Percentiles rank a stretch among this genome's conserved stretches.
Conservation (phyloP, 2,797 vertebrate species). For the Manis pentadactyla region DNA sequence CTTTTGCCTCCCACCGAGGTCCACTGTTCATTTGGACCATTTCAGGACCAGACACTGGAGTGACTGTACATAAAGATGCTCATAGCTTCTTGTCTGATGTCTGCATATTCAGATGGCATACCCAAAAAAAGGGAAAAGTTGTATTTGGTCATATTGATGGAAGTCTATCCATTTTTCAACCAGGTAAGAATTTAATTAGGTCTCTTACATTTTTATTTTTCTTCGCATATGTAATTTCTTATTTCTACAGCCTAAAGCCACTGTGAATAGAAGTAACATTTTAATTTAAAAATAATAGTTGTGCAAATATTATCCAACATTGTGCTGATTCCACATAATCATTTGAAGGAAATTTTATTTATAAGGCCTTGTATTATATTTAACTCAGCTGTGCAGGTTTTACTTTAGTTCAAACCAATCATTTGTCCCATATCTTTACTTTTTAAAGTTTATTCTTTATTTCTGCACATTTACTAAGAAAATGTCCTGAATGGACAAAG, state of each 20-base stretch:
- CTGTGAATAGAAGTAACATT: background rate
- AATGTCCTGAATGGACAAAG: background rate
- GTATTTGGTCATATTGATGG: constrained; percentile 97
- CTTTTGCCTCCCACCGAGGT: constrained; percentile 95
- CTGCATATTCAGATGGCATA: constrained; percentile 96
- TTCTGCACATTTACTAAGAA: background rate
- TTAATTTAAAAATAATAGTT: background rate
- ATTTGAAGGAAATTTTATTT: background rate
- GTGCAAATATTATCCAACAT: background rate
- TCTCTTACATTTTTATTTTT: background rate
- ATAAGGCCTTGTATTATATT: background rate
- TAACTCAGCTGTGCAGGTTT: background rate
- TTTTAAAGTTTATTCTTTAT: background rate
- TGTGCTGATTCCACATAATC: background rate
- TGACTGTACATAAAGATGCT: constrained; percentile 95
- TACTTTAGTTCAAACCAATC: background rate
- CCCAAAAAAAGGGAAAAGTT: constrained; percentile 94
- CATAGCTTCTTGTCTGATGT: constrained; percentile 97
- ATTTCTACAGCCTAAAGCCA: background rate
- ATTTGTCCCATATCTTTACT: background rate
- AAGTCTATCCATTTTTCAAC: constrained; percentile 96
- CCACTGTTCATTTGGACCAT: constrained; percentile 95
- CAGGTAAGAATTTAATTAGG: constrained; percentile 88
- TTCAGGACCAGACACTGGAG: constrained; percentile 91
- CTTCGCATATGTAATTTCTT: background rate